These are phyloP conservation scores for Delichon dasypus DNA, from an alignment of 2,797 vertebrate species.

Conservation along the genomic window DNA sequence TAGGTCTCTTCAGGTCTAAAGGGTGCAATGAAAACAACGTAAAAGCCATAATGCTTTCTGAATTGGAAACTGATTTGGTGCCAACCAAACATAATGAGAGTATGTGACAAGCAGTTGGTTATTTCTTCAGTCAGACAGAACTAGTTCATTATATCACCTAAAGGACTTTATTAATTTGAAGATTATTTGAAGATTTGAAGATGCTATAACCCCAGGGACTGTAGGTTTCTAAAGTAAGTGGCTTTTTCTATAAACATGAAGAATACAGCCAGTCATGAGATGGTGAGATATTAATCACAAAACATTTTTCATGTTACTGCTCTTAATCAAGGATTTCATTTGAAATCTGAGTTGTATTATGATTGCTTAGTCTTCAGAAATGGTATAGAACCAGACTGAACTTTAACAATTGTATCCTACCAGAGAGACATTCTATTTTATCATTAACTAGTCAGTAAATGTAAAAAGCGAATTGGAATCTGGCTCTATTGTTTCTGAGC, in stretches of 20 bases:
- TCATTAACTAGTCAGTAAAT: neutral
- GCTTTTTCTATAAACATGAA: neutral
- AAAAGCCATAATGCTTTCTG: neutral
- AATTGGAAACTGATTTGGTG: neutral
- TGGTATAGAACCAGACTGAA: neutral
- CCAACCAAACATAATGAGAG: neutral
- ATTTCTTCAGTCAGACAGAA: neutral
- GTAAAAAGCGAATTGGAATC: neutral
- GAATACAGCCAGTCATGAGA: neutral
- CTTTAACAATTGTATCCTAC: neutral
- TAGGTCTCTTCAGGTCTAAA: neutral
- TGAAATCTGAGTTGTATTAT: neutral
- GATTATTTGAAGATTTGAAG: neutral
- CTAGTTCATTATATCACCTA: neutral
- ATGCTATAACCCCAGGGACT: neutral
- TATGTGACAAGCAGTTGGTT: neutral
- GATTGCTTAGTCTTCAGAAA: neutral
- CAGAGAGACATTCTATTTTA: neutral
- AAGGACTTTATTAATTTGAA: neutral
- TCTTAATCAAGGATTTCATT: neutral
- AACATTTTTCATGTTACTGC: neutral
- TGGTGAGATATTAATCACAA: neutral
- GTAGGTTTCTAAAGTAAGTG: neutral
- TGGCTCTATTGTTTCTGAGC: neutral
- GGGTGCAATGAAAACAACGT: neutral